These are phyloP conservation scores for Poecile montanus DNA, from an alignment of 2,797 vertebrate species.

Conservation along the genomic window DNA sequence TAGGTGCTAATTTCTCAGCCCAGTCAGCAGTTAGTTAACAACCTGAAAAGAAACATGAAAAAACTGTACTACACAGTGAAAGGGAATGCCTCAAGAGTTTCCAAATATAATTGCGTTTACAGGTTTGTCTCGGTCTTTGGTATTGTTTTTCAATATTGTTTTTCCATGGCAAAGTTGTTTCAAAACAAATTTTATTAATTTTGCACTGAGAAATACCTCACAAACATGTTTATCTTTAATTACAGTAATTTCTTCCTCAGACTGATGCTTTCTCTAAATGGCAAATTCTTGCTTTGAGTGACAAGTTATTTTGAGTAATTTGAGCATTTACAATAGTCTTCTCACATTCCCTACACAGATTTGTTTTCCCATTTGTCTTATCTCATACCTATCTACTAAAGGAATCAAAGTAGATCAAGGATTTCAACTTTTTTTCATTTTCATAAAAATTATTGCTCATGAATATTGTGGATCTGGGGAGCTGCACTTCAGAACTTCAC, in stretches of 20 bases:
- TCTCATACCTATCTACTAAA: neutral
- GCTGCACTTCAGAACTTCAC: neutral
- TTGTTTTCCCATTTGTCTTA: neutral
- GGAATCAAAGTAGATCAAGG: neutral
- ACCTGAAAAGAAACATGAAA: neutral
- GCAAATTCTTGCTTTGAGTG: neutral
- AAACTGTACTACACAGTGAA: neutral
- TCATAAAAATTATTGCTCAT: neutral
- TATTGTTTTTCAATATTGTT: neutral
- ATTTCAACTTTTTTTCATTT: neutral
- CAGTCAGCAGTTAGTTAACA: neutral
- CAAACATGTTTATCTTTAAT: neutral
- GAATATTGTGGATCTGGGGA: neutral
- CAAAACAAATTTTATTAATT: neutral
- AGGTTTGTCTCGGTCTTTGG: neutral
- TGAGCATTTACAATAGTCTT: neutral
- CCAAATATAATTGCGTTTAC: neutral
- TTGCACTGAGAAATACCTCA: constrained; percentile 5
- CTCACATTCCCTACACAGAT: neutral
- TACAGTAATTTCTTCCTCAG: constrained; percentile 21
- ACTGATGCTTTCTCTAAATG: neutral
- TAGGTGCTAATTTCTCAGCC: neutral
- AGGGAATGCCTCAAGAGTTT: neutral
- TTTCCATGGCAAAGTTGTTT: neutral
- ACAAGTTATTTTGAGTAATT: neutral